Percentiles rank a stretch among this genome's conserved stretches.
These are phyloP conservation scores for Ips typographus DNA, from an alignment of 1,140 invertebrate species.

Conservation along the genomic window DNA sequence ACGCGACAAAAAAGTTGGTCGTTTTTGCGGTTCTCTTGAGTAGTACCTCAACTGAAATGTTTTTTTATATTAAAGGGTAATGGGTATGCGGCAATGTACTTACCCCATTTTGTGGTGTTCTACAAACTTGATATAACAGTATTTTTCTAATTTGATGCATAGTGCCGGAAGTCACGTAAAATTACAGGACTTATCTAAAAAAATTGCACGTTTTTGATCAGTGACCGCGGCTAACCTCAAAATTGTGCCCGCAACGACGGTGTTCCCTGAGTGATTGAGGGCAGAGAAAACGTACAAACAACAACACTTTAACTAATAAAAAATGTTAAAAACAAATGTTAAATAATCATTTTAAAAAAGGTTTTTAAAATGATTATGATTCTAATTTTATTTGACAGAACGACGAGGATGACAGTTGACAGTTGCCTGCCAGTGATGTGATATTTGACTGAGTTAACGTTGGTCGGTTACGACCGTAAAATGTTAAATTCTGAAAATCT, in stretches of 20 bases:
- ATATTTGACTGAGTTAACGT: neutral
- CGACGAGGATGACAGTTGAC: slow-evolving; percentile 11
- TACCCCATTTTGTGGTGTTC: slow-evolving; percentile 24
- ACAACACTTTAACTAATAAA: slow-evolving; percentile 17
- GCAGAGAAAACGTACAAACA: slow-evolving; percentile 3
- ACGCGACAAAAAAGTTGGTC: slow-evolving; percentile 78
- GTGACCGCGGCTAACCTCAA: slow-evolving; percentile 24
- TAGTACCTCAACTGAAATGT: slow-evolving; percentile 47
- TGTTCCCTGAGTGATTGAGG: neutral
- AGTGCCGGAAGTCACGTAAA: slow-evolving; percentile 15
- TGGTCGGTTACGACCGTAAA: neutral
- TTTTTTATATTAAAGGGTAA: neutral
- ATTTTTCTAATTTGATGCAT: slow-evolving; percentile 32
- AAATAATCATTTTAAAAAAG: slow-evolving; percentile 26
- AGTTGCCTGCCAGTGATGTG: neutral
- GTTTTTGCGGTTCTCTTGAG: slow-evolving; percentile 53
- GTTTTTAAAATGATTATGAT: slow-evolving; percentile 3
- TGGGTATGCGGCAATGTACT: neutral
- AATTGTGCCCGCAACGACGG: slow-evolving; percentile 6
- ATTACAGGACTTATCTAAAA: neutral
- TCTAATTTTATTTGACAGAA: slow-evolving; percentile 20
- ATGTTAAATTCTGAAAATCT: neutral
- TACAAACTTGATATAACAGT: slow-evolving; percentile 15
- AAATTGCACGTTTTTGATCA: slow-evolving; percentile 27
- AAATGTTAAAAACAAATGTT: slow-evolving; percentile 20